These are phyloP conservation scores for Erpetoichthys calabaricus DNA, from an alignment of 2,797 vertebrate genomes.

Conservation along the genomic window DNA sequence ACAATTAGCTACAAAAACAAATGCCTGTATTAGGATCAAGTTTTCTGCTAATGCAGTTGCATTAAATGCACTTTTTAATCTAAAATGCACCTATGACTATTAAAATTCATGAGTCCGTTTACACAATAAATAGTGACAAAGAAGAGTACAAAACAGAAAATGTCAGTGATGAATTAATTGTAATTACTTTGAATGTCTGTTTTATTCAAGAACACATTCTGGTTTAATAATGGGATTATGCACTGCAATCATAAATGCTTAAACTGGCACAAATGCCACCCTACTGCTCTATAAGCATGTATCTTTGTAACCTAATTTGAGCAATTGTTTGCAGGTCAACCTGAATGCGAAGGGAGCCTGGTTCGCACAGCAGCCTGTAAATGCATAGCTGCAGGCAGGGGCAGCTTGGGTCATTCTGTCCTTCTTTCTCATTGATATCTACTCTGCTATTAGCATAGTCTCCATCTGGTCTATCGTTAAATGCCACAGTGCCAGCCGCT, in stretches of 20 bases:
- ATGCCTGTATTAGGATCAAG: neutral
- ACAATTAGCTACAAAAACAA: too few relatives aligned
- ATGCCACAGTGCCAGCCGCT: conserved; percentile 8
- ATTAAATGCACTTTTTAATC: conserved; percentile 12
- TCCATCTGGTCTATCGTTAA: conserved; percentile 41
- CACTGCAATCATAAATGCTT: conserved; percentile 13
- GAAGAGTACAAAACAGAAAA: conserved; percentile 30
- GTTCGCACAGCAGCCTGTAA: conserved; percentile 18
- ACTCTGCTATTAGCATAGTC: conserved; percentile 37
- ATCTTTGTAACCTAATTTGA: conserved; percentile 17
- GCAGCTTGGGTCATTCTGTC: conserved; percentile 31
- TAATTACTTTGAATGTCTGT: conserved; percentile 20
- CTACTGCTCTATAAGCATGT: conserved; percentile 11
- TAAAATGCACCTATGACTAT: conserved; percentile 35
- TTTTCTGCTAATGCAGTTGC: neutral
- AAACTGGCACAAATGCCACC: conserved; percentile 6
- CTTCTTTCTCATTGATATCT: conserved; percentile 37
- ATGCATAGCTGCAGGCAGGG: conserved; percentile 26
- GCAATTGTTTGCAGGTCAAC: conserved; percentile 14
- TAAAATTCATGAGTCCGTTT: conserved; percentile 38
- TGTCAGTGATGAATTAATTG: conserved; percentile 47
- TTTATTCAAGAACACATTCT: conserved; percentile 26
- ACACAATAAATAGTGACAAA: conserved; percentile 28
- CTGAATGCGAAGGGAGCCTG: conserved; percentile 21
- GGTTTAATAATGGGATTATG: conserved; percentile 5